phyloP scores from a whole-genome alignment of 2,888 invertebrate species.

The Lymantria dispar region DNA sequence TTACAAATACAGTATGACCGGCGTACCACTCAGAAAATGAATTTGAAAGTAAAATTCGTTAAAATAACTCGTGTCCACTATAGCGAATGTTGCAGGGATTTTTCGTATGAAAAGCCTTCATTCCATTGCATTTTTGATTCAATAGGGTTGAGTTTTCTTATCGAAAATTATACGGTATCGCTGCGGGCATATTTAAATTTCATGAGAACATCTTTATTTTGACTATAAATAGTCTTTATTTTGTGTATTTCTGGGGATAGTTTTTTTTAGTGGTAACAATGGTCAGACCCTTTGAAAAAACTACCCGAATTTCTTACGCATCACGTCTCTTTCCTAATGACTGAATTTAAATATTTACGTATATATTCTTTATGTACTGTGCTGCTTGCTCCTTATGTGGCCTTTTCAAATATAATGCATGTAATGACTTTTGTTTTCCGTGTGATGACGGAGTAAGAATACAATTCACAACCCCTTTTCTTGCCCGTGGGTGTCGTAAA shows the following conservation, averaged over 20 bases:
- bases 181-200: slow-evolving; percentile 28
- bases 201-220: slow-evolving; percentile 28
- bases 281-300: too few species aligned
- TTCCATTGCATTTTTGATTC: slow-evolving; percentile 22
- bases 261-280: neutral
- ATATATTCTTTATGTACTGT: too few species aligned
- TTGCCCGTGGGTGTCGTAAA: too few species aligned
- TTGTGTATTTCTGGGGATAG: neutral
- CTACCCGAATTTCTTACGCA: too few species aligned
- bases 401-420: too few species aligned
- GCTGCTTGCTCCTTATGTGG: too few species aligned
- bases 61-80: slow-evolving; percentile 14
- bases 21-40: neutral
- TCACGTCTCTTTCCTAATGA: too few species aligned
- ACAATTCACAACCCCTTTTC: too few species aligned
- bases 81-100: slow-evolving; percentile 7
- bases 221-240: slow-evolving; percentile 20
- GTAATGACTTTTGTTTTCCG: too few species aligned
- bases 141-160: slow-evolving; percentile 27
- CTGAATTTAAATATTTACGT: too few species aligned
- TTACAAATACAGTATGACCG: too few species aligned
- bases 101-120: slow-evolving; percentile 21
- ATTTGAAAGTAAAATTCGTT: slow-evolving; percentile 1
- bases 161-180: slow-evolving; percentile 26
- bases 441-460: too few species aligned